Evolutionary conservation across 2,797 vertebrate genomes (phyloP), one percentile per base, ranked within the genome.

Genomic region (Paedocypris micromegethes): DNA sequence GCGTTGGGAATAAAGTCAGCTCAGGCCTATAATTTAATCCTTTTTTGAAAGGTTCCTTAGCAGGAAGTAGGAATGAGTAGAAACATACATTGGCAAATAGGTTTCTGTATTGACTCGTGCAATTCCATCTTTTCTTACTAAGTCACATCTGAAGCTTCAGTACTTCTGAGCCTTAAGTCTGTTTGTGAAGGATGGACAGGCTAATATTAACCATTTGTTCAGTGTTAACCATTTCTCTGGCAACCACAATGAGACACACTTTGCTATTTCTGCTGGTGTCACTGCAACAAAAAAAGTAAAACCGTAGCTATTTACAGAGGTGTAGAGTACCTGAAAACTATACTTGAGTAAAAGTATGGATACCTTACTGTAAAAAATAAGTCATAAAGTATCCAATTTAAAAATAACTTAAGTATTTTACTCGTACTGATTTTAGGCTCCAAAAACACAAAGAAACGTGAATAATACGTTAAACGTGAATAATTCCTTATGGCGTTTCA

Each of bases 211-310:
- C 40, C 40, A 60, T 68, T 52, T 63, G 54, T 66, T 48, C 56
- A 68, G 23, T 7, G 52, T 45, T 68, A 49, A 56, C 23, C 50
- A 53, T 50, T 58, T 43, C 4, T 43, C 53, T 2, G 55, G 52
- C 46, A 56, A 9, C 59, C 68, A 70, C 53, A 57, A 53, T 63
- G 59, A 40, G 44, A 59, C 56, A 59, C 62, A 40, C 58, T 70
- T 43, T 51, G 51, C 55, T 53, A 49, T 70, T 69, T 70, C 40
- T 50, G 51, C 40, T 1, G 0, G 52, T 56, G 23, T 70, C 52
- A 62, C 62, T 45, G 39, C 67, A 62, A 62, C n/a, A 54, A 56
- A 48, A 61, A 62, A 43, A 23, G 5, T 23, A 23, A 23, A 23
- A 44, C 40, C 3, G 53, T 6, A 49, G 59, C 46, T 56, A 62